Evolutionary conservation across 2,113 vertebrate genomes (phyloP).

Genomic region (Ancistrus triradiatus): DNA sequence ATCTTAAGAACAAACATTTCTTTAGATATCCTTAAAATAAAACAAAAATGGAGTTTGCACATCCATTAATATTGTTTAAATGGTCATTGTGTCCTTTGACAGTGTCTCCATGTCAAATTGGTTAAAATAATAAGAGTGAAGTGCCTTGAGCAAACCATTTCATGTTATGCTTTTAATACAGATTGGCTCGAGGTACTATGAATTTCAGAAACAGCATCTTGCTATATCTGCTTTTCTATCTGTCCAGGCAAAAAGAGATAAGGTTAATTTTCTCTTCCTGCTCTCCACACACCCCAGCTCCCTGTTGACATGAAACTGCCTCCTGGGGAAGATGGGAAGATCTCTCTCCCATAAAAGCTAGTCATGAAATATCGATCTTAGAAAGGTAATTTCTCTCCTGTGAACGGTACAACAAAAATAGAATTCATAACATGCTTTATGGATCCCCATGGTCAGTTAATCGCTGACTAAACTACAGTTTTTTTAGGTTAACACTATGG

Average conservation of each 20-base stretch:
- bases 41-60: too few relatives aligned
- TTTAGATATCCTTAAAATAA: too few relatives aligned
- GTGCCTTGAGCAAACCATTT: too few relatives aligned
- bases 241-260: slow-evolving; percentile 15
- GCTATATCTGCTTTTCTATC: slow-evolving; percentile 11
- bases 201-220: slow-evolving; percentile 2
- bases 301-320: slow-evolving; percentile 17
- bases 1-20: too few relatives aligned
- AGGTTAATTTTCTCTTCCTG: slow-evolving; percentile 26
- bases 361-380: slow-evolving; percentile 47
- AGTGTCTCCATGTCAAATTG: too few relatives aligned
- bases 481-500: slow-evolving; percentile 11
- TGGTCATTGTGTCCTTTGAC: too few relatives aligned
- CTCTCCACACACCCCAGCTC: slow-evolving; percentile 14
- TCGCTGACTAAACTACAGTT: neutral
- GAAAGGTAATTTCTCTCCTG: slow-evolving; percentile 32
- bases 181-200: slow-evolving; percentile 3
- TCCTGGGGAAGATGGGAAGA: slow-evolving; percentile 22
- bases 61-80: too few relatives aligned
- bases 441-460: neutral
- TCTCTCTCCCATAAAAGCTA: slow-evolving; percentile 40
- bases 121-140: too few relatives aligned
- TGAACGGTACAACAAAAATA: slow-evolving; percentile 1
- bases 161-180: too few relatives aligned
- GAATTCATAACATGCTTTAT: neutral